Conservation (phyloP, 2,797 vertebrate species). For the Cossypha dichroa region DNA sequence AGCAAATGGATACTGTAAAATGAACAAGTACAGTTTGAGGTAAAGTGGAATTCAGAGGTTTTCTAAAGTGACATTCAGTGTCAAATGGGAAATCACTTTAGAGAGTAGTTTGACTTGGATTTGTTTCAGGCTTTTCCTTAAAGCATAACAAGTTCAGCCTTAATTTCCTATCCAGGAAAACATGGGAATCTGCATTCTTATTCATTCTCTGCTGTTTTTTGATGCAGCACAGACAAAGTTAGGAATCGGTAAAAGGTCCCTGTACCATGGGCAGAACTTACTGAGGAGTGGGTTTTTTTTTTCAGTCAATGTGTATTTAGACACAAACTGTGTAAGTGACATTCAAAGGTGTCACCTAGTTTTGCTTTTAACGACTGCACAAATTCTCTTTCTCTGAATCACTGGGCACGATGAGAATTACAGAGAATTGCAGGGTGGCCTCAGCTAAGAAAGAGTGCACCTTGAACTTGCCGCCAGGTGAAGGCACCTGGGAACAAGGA, state of each 20-base stretch:
- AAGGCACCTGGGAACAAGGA: neutral
- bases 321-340: neutral
- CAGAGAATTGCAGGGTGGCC: neutral
- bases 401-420: neutral
- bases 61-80: neutral
- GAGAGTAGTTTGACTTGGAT: neutral
- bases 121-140: neutral
- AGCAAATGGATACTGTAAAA: neutral
- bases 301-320: neutral
- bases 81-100: neutral
- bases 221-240: neutral
- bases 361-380: neutral
- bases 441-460: neutral
- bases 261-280: neutral
- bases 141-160: neutral
- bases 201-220: neutral
- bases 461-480: neutral
- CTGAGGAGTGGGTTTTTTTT: fast-evolving
- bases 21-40: neutral
- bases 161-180: neutral
- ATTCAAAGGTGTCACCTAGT: neutral
- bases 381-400: neutral
- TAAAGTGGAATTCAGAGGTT: neutral
- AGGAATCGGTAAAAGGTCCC: neutral
- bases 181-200: neutral